A percentile compares a stretch with the other conserved stretches of the same genome.
These are phyloP conservation scores for Oryzias celebensis DNA, from an alignment of 2,113 vertebrate species.

Conservation along the genomic window DNA sequence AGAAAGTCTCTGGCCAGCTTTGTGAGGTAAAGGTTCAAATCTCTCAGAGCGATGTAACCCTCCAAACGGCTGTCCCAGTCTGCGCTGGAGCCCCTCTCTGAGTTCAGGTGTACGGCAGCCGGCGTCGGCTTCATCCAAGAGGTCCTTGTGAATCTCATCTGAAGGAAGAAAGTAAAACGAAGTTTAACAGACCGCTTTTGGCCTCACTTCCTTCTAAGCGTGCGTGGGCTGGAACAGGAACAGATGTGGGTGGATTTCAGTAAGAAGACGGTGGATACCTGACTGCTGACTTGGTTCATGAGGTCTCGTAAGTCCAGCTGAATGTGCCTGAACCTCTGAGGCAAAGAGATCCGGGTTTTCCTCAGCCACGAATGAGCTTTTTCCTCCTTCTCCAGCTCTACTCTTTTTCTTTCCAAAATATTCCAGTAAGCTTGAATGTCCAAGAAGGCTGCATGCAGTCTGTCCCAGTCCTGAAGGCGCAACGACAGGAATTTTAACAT, in stretches of 20 bases:
- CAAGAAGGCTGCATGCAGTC: conserved; percentile 52
- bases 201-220: conserved; percentile 29
- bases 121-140: conserved; percentile 25
- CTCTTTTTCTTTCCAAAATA: conserved; percentile 65
- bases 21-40: conserved; percentile 74
- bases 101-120: background rate
- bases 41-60: conserved; percentile 77
- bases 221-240: background rate
- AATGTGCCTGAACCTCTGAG: conserved; percentile 57
- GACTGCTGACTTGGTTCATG: conserved; percentile 65
- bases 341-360: conserved; percentile 19
- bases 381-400: conserved; percentile 54
- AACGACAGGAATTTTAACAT: conserved; percentile 13
- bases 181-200: background rate
- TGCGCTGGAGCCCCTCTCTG: conserved; percentile 5
- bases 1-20: conserved; percentile 76
- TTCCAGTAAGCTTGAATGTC: conserved; percentile 65
- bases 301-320: conserved; percentile 76
- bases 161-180: conserved; percentile 22
- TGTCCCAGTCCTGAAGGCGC: conserved; percentile 63
- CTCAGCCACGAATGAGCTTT: conserved; percentile 1
- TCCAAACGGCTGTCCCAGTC: conserved; percentile 66
- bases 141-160: conserved; percentile 51
- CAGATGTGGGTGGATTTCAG: background rate
- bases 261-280: conserved; percentile 53